These are phyloP conservation scores for Morone chrysops DNA, from an alignment of 2,113 vertebrate species.

Conservation along the genomic window DNA sequence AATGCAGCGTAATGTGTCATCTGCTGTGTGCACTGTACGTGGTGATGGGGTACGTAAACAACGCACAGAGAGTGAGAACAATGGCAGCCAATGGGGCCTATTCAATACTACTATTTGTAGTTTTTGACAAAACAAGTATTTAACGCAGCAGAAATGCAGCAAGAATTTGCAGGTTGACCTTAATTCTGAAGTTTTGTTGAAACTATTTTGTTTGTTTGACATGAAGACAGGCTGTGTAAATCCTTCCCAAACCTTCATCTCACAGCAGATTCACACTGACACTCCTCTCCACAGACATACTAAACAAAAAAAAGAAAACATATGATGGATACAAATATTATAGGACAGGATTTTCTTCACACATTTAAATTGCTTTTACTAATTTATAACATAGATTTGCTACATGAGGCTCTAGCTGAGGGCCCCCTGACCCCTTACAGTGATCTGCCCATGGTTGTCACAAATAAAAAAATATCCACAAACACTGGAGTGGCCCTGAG, in stretches of 20 bases:
- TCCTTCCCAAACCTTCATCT: neutral
- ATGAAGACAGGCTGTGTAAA: neutral
- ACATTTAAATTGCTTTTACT: neutral
- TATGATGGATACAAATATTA: neutral
- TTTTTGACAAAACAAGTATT: neutral
- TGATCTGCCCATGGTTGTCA: neutral
- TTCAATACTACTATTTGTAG: neutral
- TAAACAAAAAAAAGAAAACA: neutral
- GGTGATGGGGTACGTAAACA: constrained; percentile 1
- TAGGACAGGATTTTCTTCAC: neutral
- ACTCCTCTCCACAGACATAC: neutral
- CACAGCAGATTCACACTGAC: neutral
- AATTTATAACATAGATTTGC: neutral
- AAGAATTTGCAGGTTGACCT: neutral
- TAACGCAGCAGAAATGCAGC: neutral
- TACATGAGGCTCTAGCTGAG: neutral
- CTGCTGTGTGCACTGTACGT: neutral
- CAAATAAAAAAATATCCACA: neutral
- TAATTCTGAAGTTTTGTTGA: neutral
- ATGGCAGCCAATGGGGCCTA: neutral
- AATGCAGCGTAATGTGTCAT: neutral
- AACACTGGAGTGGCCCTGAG: neutral
- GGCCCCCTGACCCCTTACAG: neutral
- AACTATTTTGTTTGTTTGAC: neutral
- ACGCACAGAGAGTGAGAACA: neutral